A percentile compares a stretch with the other conserved stretches of the same genome.
Conservation (phyloP, 2,113 vertebrate species). For the Prunella fulvescens region DNA sequence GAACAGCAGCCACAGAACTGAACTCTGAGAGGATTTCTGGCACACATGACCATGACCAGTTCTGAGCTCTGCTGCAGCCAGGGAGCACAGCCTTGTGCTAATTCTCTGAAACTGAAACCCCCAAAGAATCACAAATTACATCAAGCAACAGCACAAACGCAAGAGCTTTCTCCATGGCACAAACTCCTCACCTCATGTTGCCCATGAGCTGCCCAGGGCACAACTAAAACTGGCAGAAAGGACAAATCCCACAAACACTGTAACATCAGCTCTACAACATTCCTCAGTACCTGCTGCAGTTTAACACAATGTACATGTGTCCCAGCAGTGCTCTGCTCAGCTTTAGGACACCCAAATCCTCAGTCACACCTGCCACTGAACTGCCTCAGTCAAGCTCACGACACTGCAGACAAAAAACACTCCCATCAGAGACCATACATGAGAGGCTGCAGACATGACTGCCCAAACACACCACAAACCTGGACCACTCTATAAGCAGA, state of each 20-base stretch:
- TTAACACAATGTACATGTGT: rapidly evolving
- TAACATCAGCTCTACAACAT: background rate
- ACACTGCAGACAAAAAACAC: background rate
- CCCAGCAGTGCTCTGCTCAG: background rate
- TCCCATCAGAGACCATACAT: background rate
- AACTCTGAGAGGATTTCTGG: background rate
- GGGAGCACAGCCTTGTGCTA: rapidly evolving
- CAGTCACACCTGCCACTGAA: background rate
- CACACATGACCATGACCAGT: rapidly evolving
- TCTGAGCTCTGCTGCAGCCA: background rate
- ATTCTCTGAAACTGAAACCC: background rate
- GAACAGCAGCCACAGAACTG: background rate
- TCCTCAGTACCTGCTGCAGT: background rate
- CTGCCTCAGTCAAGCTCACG: background rate
- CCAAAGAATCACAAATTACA: background rate
- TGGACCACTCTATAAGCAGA: background rate
- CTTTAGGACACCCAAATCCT: background rate
- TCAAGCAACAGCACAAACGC: background rate
- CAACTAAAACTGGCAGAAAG: background rate
- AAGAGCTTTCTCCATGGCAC: background rate
- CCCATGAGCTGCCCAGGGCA: background rate
- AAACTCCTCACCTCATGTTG: background rate
- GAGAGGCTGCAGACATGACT: background rate
- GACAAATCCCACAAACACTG: background rate
- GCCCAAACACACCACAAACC: background rate